Percentiles rank a stretch among this genome's conserved stretches.
phyloP scores from a whole-genome alignment of 2,113 vertebrate species.

The Oenanthe melanoleuca region DNA sequence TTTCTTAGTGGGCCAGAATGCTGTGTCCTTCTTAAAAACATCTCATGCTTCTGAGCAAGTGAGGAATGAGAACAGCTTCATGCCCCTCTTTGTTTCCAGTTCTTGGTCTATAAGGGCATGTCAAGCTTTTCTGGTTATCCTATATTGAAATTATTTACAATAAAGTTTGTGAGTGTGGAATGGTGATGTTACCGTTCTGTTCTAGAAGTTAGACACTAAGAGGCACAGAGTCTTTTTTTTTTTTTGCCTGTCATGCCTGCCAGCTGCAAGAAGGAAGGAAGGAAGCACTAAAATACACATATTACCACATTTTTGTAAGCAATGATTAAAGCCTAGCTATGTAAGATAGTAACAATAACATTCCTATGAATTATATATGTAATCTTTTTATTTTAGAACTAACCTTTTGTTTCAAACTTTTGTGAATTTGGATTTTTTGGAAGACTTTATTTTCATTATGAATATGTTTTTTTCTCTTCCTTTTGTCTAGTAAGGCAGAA shows the following conservation, averaged over 20 bases:
- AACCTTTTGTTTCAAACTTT: not conserved
- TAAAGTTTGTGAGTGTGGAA: not conserved
- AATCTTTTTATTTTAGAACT: not conserved
- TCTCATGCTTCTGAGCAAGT: not conserved
- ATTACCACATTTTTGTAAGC: not conserved
- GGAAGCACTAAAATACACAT: rapidly evolving
- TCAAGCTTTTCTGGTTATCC: not conserved
- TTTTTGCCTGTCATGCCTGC: not conserved
- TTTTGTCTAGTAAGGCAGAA: not conserved
- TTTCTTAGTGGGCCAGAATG: not conserved
- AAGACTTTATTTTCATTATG: not conserved
- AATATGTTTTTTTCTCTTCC: not conserved
- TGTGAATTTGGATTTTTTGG: not conserved
- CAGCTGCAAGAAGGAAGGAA: not conserved
- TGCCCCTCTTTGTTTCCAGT: not conserved
- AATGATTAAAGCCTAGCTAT: not conserved
- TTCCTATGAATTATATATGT: not conserved
- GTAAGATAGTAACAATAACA: not conserved
- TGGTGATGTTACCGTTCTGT: not conserved
- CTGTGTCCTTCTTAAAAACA: not conserved
- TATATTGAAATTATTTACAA: not conserved
- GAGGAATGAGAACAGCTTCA: not conserved
- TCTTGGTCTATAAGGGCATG: rapidly evolving
- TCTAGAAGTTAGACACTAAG: not conserved
- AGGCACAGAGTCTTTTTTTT: not conserved